Evolutionary conservation across 2,113 vertebrate genomes (phyloP).

Genomic region (Bombycilla garrulus): DNA sequence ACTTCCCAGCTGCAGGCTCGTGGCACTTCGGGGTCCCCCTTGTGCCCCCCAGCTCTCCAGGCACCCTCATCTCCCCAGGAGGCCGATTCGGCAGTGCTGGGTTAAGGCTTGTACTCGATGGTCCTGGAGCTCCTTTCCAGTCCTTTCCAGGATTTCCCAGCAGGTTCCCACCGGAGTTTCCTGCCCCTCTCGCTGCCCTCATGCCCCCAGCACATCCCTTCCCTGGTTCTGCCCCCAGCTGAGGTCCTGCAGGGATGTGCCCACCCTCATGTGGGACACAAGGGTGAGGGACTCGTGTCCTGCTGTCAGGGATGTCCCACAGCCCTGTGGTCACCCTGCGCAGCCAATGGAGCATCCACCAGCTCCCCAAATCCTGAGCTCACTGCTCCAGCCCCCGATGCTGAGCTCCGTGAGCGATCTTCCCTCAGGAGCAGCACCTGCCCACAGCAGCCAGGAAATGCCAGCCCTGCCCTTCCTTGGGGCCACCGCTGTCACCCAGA

Average conservation of each 20-base stretch:
- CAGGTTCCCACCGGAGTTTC: not conserved
- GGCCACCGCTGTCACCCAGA: not conserved
- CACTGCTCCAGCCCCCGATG: fast-evolving
- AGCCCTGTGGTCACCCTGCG: not conserved
- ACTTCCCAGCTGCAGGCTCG: not conserved
- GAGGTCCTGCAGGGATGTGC: not conserved
- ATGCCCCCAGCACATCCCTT: too few species aligned
- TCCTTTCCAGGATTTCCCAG: not conserved
- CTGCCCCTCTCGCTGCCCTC: not conserved
- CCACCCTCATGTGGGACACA: fast-evolving
- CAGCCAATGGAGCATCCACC: fast-evolving
- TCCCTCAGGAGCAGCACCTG: not conserved
- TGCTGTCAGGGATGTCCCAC: not conserved
- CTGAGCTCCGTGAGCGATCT: not conserved
- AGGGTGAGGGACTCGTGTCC: not conserved
- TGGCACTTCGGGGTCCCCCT: too few species aligned
- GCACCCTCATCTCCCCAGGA: not conserved
- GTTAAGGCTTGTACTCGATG: fast-evolving
- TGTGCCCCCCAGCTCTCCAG: not conserved
- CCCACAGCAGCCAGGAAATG: not conserved
- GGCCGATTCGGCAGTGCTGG: not conserved
- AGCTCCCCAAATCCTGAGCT: not conserved
- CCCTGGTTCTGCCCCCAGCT: not conserved
- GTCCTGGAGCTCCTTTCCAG: not conserved
- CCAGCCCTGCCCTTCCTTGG: not conserved